A percentile compares a stretch with the other conserved stretches of the same genome.
phyloP scores from a whole-genome alignment of 2,888 invertebrate species.

The Hetaerina titia region DNA sequence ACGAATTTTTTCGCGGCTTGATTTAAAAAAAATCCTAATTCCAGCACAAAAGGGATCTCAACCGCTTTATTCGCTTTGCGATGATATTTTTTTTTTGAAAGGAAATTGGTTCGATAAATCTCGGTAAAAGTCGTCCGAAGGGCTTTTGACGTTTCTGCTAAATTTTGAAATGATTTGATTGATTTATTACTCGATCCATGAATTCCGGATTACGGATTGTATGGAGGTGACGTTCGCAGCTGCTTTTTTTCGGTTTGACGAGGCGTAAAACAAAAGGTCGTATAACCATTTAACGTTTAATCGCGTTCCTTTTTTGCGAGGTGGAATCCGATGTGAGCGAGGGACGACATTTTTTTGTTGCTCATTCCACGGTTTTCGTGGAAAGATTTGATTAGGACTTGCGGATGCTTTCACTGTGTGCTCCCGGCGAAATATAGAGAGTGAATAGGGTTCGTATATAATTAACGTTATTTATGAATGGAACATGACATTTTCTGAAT shows the following conservation, averaged over 20 bases:
- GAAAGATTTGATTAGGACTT: background rate
- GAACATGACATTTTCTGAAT: too few species aligned
- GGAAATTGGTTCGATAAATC: constrained; percentile 52
- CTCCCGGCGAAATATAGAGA: background rate
- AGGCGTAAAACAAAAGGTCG: background rate
- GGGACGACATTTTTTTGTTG: background rate
- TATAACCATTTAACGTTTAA: constrained; percentile 26
- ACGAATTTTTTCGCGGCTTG: background rate
- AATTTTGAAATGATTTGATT: constrained; percentile 49
- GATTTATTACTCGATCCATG: constrained; percentile 42
- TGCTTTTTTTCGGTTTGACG: background rate
- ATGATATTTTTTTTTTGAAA: constrained; percentile 35
- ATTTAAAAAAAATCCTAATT: constrained; percentile 2
- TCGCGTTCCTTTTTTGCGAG: background rate
- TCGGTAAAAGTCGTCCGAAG: constrained; percentile 22
- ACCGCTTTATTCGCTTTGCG: constrained; percentile 30
- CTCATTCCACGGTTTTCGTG: background rate
- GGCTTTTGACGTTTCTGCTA: constrained; percentile 41
- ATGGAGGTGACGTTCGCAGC: background rate
- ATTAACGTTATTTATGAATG: too few species aligned
- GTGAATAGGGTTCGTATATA: too few species aligned
- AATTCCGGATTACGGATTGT: constrained; percentile 40
- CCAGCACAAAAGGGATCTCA: background rate
- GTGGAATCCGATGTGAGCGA: background rate
- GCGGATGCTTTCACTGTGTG: background rate